phyloP scores from a whole-genome alignment of 2,113 vertebrate species.

The Larimichthys crocea region DNA sequence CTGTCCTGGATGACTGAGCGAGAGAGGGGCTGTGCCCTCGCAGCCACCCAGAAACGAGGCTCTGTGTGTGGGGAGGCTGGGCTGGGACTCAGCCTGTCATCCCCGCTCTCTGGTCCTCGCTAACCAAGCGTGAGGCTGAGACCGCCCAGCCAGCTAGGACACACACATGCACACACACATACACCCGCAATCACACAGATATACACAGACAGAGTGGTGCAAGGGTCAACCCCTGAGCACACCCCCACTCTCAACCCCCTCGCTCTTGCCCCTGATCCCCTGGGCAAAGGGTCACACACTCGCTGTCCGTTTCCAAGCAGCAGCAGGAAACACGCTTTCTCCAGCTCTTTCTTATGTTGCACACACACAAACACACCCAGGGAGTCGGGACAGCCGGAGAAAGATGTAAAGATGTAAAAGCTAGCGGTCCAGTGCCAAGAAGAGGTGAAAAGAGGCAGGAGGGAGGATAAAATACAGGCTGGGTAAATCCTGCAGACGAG shows the following conservation, averaged over 20 bases:
- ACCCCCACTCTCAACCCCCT: constrained; percentile 70
- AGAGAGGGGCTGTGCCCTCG: constrained; percentile 77
- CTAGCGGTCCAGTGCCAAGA: constrained; percentile 77
- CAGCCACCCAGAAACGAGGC: constrained; percentile 78
- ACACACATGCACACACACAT: constrained; percentile 65
- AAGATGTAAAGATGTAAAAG: constrained; percentile 69
- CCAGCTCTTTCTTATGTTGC: constrained; percentile 51
- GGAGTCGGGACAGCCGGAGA: constrained; percentile 60
- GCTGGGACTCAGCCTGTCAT: constrained; percentile 85
- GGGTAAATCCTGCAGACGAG: constrained; percentile 84
- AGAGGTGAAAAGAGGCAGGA: constrained; percentile 76
- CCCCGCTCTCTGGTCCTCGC: constrained; percentile 75
- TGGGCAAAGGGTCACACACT: constrained; percentile 75
- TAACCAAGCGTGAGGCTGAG: constrained; percentile 83
- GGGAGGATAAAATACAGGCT: constrained; percentile 77
- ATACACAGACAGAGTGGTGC: constrained; percentile 71
- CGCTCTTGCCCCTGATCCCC: constrained; percentile 66
- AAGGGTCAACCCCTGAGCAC: constrained; percentile 76
- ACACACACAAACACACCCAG: constrained; percentile 52
- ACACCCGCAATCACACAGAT: constrained; percentile 62
- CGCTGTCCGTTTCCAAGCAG: constrained; percentile 69
- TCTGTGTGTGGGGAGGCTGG: constrained; percentile 75
- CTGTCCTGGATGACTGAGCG: constrained; percentile 82
- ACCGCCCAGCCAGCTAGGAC: constrained; percentile 82
- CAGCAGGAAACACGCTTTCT: constrained; percentile 55